phyloP scores from a whole-genome alignment of 1,140 invertebrate species.

The Drosophila navojoa region DNA sequence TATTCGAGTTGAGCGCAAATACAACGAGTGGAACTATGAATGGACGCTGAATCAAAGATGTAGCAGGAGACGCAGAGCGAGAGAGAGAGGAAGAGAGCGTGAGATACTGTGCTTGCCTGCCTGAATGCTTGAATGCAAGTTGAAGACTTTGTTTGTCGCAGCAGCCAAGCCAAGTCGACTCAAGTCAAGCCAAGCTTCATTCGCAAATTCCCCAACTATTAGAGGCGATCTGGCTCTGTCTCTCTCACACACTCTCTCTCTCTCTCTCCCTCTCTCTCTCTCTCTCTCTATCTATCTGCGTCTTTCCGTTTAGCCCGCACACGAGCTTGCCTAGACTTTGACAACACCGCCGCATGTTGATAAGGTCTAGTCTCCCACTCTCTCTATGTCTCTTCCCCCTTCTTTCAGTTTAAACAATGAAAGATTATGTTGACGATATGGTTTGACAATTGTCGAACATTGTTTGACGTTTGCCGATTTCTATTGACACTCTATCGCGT shows the following conservation, averaged over 20 bases:
- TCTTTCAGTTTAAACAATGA: conserved; percentile 74
- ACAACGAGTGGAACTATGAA: conserved; percentile 73
- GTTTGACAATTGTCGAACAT: conserved; percentile 83
- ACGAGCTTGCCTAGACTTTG: conserved; percentile 64
- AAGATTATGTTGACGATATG: conserved; percentile 83
- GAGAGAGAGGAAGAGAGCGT: background rate
- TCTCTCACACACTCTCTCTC: background rate
- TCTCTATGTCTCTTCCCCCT: background rate
- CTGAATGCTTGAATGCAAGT: conserved; percentile 72
- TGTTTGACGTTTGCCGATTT: conserved; percentile 82
- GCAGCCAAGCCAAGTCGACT: background rate
- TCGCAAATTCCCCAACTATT: conserved; percentile 41
- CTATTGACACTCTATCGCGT: conserved; percentile 74
- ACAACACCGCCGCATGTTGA: conserved; percentile 75
- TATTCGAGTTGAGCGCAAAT: conserved; percentile 71
- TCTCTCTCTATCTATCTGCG: background rate
- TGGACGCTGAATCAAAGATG: conserved; percentile 66
- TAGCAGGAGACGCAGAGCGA: background rate
- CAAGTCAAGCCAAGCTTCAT: conserved; percentile 8
- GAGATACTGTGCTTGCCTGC: conserved; percentile 64
- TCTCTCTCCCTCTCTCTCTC: background rate
- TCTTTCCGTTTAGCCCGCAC: conserved; percentile 42
- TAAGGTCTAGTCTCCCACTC: conserved; percentile 46
- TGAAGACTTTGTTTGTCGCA: conserved; percentile 32
- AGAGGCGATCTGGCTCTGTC: background rate